A percentile compares a stretch with the other conserved stretches of the same genome.
Evolutionary conservation across 2,888 invertebrate species (phyloP).

Genomic region (Cinara cedri): DNA sequence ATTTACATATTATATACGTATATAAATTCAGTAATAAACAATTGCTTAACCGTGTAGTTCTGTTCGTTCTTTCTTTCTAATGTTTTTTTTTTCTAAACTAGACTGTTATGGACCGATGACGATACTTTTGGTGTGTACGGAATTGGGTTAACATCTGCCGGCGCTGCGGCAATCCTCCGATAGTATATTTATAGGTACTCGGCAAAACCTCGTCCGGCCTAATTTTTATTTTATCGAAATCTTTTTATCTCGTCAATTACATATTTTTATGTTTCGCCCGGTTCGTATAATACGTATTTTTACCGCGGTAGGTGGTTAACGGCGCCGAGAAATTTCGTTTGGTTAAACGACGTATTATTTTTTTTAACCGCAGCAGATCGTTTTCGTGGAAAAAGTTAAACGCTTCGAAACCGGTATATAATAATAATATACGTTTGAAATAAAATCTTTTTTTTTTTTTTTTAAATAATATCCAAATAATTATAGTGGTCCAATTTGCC

Average conservation of each 20-base stretch:
- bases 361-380: not conserved
- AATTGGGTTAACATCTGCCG: conserved; percentile 9
- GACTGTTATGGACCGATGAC: not conserved
- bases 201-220: not conserved
- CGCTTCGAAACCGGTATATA: not conserved
- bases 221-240: not conserved
- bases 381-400: not conserved
- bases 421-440: not conserved
- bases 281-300: too few species aligned
- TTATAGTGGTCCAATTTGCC: not conserved
- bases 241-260: not conserved
- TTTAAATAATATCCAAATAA: not conserved
- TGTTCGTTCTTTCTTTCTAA: too few species aligned
- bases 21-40: too few species aligned
- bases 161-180: not conserved
- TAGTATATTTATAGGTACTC: not conserved
- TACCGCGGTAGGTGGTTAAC: too few species aligned
- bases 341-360: not conserved
- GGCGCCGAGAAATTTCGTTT: too few species aligned
- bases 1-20: too few species aligned
- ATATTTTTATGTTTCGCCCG: too few species aligned
- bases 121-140: not conserved
- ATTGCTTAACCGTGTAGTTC: too few species aligned
- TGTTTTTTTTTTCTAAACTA: not conserved
- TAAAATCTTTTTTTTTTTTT: not conserved